Base-by-base conservation (phyloP, 1,140 invertebrate species). In the Bombus superbus region DNA sequence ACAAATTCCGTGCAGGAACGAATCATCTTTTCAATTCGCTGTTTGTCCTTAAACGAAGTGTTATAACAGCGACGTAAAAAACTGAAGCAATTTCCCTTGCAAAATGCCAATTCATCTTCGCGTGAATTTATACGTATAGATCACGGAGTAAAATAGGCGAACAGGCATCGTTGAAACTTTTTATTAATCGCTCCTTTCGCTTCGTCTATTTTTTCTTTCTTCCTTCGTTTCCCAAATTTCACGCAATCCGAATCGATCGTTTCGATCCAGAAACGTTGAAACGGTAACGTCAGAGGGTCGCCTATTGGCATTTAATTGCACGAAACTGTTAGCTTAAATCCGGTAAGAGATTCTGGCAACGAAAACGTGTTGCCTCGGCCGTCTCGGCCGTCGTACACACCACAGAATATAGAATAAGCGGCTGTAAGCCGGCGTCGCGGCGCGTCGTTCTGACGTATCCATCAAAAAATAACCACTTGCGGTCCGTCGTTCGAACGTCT, bases 401-500 rank as follows among this genome's bases (percentile, higher is more conserved):
- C 40, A 15, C 18, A 44, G 18, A 72, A 69, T 68, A 80, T 74
- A 76, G 86, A 44, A 79, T 87, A 78, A 88, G 73, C 44, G 76
- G 64, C 38, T 80, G 35, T 71, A 72, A 62, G 28, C 28, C 59
- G 59, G 59, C 59, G 77, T 47, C 44, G 81, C 66, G 62, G 81
- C 71, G 40, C 66, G 62, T 85, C 72, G 40, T 80, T 64, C 80
- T 85, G 82, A 89, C 79, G 82, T 89, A 68, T 85, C 81, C 59
- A 64, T 86, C 88, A 89, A 89, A 89, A 90, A 90, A 89, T 90
- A 89, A 89, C 89, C 89, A 90, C 86, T 89, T 89, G 79, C 75
- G 73, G 42, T 76, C 62, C 8, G 69, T 42, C 38, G 44, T 69
- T 73, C 68, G 53, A 81, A 74, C 74, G 62, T 72, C 75, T 75